Evolutionary conservation across 2,113 vertebrate genomes (phyloP).

Genomic region (Mixornis gularis): DNA sequence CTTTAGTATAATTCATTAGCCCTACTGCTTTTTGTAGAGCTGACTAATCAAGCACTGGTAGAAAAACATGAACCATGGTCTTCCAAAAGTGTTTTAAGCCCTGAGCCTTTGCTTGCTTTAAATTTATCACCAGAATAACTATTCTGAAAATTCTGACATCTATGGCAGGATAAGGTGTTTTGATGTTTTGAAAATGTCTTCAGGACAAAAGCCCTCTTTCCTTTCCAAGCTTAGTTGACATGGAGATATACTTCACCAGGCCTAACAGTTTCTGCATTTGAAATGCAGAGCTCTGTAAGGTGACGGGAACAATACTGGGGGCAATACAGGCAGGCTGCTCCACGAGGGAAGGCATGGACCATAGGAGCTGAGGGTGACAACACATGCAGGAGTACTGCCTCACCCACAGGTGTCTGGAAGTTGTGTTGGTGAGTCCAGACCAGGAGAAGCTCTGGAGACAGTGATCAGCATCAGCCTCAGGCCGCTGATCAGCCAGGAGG

Average conservation of each 20-base stretch:
- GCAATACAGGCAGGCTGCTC: neutral
- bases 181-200: neutral
- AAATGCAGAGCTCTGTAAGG: neutral
- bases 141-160: neutral
- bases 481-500: neutral
- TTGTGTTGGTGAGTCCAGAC: neutral
- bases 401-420: accelerated
- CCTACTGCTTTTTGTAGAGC: neutral
- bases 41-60: neutral
- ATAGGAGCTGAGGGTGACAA: neutral
- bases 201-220: neutral
- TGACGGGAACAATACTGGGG: accelerated
- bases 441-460: neutral
- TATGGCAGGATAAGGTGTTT: neutral
- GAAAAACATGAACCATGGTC: neutral
- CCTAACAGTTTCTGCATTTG: neutral
- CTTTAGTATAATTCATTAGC: neutral
- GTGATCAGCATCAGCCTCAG: neutral
- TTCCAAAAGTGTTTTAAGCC: neutral
- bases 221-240: neutral
- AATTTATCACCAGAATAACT: neutral
- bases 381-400: neutral
- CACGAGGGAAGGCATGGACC: neutral
- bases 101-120: neutral
- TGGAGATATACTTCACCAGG: neutral